Base-by-base conservation (phyloP, 2,888 invertebrate species). In the Tenthredo scrophulariae region DNA sequence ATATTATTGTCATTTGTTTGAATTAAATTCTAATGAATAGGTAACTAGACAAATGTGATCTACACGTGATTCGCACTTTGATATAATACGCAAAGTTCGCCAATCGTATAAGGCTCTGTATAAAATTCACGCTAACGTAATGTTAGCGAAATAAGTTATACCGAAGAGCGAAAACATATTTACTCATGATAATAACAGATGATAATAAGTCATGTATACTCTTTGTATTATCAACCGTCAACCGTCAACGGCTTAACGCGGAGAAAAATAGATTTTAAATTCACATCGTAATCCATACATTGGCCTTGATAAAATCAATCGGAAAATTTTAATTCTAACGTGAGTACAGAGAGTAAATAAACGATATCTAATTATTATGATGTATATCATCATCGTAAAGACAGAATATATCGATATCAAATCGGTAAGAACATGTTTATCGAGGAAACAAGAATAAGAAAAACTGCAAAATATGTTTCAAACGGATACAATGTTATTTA, bases 181-280 rank as follows among this genome's bases (percentile, higher is more conserved):
- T 67, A 26, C 67, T 67, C 33, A 33, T 67, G 29, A 67, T 67
- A 67, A 67, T 67, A 67, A 67, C 33, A 67, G 67, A 67, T 33
- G 67, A 67, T 67, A 67, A 67, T 67, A 67, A 67, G 33, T 67
- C 33, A 33, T 67, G 67, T 67, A 33, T 67, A 67, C 67, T 29
- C 67, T 67, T 7, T 5, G 67, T 33, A 67, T 67, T 67, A 67
- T 67, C 33, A 67, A 67, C 67, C 33, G 67, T 67, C 67, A 33
- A 62, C 22, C 26, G 54, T 54, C 54, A 22, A 33, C 67, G 67
- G 29, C 33, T 67, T 29, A 33, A 4, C 67, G 67, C 18, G 18
- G 15, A 33, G 67, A 67, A 67, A 67, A 33, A 33, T 18, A 67
- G 18, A 33, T 33, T 67, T 67, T 13, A 33, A 67, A 67, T 33